phyloP scores from a whole-genome alignment of 2,888 invertebrate species.

The Empis livida region DNA sequence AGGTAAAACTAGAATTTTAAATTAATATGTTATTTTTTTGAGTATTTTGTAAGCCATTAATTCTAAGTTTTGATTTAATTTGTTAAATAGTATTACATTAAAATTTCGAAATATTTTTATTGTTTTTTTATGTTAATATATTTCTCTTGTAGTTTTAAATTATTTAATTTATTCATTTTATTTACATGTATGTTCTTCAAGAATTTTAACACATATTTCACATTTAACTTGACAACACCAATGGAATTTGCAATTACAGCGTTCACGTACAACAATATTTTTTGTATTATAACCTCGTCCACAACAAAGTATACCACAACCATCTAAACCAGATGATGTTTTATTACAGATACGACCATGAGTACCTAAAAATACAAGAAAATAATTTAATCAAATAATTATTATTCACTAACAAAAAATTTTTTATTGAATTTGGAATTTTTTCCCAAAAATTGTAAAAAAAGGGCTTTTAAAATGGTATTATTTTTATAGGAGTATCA shows the following conservation, averaged over 20 bases:
- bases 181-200: conserved; percentile 80
- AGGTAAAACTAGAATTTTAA: too few relatives aligned
- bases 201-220: conserved; percentile 66
- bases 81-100: background rate
- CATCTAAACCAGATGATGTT: conserved; percentile 62
- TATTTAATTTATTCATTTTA: conserved; percentile 30
- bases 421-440: too few relatives aligned
- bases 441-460: too few relatives aligned
- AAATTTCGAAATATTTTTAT: background rate
- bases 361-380: conserved; percentile 41
- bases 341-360: conserved; percentile 59
- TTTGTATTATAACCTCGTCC: conserved; percentile 85
- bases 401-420: too few relatives aligned
- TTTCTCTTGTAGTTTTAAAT: background rate
- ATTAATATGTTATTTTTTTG: too few relatives aligned
- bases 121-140: background rate
- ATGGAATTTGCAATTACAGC: conserved; percentile 88
- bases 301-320: conserved; percentile 81
- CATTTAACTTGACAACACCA: conserved; percentile 95
- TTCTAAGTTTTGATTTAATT: too few relatives aligned
- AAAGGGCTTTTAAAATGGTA: too few relatives aligned
- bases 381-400: background rate
- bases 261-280: conserved; percentile 58
- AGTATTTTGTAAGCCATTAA: too few relatives aligned
- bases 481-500: too few relatives aligned